A percentile compares a stretch with the other conserved stretches of the same genome.
phyloP scores from a whole-genome alignment of 2,113 vertebrate species.

The Nettapus auritus region DNA sequence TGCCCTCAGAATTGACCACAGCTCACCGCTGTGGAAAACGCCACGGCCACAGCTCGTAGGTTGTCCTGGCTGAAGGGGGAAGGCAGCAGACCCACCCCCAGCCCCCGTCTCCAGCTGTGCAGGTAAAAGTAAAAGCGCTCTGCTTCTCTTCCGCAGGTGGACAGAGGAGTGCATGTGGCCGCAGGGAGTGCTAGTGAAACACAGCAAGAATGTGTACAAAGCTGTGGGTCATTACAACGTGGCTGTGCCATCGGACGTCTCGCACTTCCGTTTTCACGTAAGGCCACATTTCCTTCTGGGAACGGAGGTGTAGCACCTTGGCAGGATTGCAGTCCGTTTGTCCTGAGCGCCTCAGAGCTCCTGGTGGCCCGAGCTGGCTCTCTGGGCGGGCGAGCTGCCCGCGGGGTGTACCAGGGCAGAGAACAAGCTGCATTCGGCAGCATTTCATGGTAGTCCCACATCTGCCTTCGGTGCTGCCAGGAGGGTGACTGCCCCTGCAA shows the following conservation, averaged over 20 bases:
- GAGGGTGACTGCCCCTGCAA: not conserved
- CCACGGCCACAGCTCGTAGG: fast-evolving
- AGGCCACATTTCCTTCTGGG: slow-evolving; percentile 42
- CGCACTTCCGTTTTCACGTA: slow-evolving; percentile 98
- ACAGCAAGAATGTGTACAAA: slow-evolving; percentile 99
- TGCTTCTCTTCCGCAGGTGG: slow-evolving; percentile 82
- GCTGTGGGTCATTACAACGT: slow-evolving; percentile 98
- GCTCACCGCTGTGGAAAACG: fast-evolving
- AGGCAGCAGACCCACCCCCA: not conserved
- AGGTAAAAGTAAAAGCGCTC: not conserved
- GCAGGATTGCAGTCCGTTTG: fast-evolving
- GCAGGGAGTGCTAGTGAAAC: slow-evolving; percentile 95
- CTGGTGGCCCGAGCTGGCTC: not conserved
- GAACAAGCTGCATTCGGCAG: fast-evolving
- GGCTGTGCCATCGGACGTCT: slow-evolving; percentile 95
- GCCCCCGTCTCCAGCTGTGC: not conserved
- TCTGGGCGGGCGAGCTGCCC: not conserved
- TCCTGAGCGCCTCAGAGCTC: fast-evolving
- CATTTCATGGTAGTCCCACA: fast-evolving
- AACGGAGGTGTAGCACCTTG: fast-evolving
- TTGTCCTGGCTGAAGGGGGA: not conserved
- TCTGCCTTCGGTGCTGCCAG: fast-evolving
- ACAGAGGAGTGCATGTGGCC: slow-evolving; percentile 99
- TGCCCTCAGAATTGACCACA: not conserved
- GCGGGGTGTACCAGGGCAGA: fast-evolving